Evolutionary conservation across 2,797 vertebrate genomes (phyloP).

Genomic region (Syndactyla subalaris): DNA sequence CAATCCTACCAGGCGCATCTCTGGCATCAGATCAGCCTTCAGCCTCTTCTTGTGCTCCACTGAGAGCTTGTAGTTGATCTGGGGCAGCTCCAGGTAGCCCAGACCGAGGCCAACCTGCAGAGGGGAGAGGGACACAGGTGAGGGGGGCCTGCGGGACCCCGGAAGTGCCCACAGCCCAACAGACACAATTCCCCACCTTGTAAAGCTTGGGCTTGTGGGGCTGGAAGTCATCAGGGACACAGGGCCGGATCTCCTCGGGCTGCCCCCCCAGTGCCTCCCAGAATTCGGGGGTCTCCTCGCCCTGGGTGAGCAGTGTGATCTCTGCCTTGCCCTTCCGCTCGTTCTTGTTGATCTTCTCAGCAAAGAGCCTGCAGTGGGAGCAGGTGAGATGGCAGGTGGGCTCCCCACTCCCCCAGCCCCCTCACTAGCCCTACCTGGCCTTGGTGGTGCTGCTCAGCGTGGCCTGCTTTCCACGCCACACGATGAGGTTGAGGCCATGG

Average conservation of each 20-base stretch:
- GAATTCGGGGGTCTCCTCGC: slow-evolving; percentile 87
- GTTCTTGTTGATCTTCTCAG: slow-evolving; percentile 98
- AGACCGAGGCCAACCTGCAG: slow-evolving; percentile 91
- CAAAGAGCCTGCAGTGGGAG: slow-evolving; percentile 83
- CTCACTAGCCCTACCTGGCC: slow-evolving; percentile 82
- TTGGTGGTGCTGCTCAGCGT: slow-evolving; percentile 92
- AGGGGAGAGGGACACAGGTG: neutral
- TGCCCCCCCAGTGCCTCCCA: slow-evolving; percentile 92
- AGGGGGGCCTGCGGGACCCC: neutral
- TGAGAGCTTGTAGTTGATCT: slow-evolving; percentile 97
- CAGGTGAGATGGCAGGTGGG: neutral
- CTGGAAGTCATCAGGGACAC: slow-evolving; percentile 91
- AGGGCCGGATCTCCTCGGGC: slow-evolving; percentile 89
- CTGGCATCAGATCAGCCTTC: slow-evolving; percentile 90
- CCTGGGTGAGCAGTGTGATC: slow-evolving; percentile 85
- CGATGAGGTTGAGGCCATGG: slow-evolving; percentile 84
- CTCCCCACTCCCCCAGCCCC: neutral
- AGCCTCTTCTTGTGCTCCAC: slow-evolving; percentile 95
- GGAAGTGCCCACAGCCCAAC: accelerated
- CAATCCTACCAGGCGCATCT: slow-evolving; percentile 88
- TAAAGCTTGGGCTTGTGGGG: slow-evolving; percentile 92
- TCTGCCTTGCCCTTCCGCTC: slow-evolving; percentile 95
- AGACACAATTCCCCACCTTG: slow-evolving; percentile 78
- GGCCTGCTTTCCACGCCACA: slow-evolving; percentile 93
- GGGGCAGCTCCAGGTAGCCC: slow-evolving; percentile 96